Percentiles rank a stretch among this genome's conserved stretches.
Evolutionary conservation across 2,797 vertebrate genomes (phyloP).

Genomic region (Acrocephalus scirpaceus): DNA sequence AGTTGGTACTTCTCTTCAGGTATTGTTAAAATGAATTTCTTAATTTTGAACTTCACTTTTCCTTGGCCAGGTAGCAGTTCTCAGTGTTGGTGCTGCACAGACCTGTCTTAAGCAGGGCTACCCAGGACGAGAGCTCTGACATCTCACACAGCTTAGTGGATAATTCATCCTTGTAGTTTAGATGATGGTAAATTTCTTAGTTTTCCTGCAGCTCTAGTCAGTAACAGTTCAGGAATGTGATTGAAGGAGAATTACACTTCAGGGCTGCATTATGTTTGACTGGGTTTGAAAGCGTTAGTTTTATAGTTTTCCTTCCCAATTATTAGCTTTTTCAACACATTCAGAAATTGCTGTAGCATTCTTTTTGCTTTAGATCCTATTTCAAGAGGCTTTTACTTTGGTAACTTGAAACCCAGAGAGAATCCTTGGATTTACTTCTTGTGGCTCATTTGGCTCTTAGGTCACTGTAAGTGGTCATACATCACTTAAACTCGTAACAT

Average conservation of each 20-base stretch:
- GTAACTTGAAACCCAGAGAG: not conserved
- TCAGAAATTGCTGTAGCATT: not conserved
- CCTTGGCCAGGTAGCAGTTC: not conserved
- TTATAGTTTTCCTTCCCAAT: not conserved
- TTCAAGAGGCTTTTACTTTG: slow-evolving; percentile 15
- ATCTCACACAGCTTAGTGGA: not conserved
- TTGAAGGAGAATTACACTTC: not conserved
- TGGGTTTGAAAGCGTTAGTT: not conserved
- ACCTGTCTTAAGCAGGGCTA: not conserved
- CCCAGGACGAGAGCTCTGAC: not conserved
- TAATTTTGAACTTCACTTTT: not conserved
- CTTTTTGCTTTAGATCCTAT: not conserved
- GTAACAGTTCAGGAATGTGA: not conserved
- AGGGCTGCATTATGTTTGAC: not conserved
- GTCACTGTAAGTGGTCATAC: not conserved
- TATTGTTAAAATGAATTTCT: slow-evolving; percentile 41
- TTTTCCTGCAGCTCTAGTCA: not conserved
- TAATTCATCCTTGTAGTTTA: slow-evolving; percentile 2
- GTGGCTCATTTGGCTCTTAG: slow-evolving; percentile 8
- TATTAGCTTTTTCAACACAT: not conserved
- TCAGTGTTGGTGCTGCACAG: not conserved
- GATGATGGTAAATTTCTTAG: not conserved
- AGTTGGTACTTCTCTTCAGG: slow-evolving; percentile 88
- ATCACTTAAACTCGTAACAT: not conserved
- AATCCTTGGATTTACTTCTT: not conserved